A percentile compares a stretch with the other conserved stretches of the same genome.
phyloP scores from a whole-genome alignment of 2,797 vertebrate species.

The Miichthys miiuy region DNA sequence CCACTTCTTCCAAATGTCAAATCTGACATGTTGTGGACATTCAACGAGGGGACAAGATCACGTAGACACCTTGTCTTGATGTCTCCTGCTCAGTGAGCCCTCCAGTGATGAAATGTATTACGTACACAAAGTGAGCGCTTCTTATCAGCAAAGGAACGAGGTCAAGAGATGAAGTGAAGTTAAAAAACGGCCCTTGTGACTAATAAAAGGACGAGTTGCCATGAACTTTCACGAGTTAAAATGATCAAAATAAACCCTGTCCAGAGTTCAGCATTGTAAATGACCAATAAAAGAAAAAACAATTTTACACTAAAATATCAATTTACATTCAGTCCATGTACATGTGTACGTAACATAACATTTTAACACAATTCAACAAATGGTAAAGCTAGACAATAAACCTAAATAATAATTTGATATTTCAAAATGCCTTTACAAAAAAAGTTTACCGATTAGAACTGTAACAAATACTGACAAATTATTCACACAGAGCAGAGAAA shows the following conservation, averaged over 20 bases:
- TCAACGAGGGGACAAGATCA: slow-evolving; percentile 56
- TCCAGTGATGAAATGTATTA: slow-evolving; percentile 11
- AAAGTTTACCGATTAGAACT: neutral
- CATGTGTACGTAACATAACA: neutral
- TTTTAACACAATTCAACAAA: neutral
- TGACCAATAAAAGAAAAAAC: neutral
- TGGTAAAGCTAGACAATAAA: neutral
- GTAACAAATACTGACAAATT: neutral
- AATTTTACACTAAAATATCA: neutral
- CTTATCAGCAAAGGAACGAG: neutral
- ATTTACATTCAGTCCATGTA: neutral
- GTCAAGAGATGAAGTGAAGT: neutral
- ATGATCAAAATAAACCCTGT: neutral
- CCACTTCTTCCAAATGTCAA: slow-evolving; percentile 84
- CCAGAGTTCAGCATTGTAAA: neutral
- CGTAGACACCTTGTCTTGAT: neutral
- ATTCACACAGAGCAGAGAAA: neutral
- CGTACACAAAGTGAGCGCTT: neutral
- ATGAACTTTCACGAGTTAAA: neutral
- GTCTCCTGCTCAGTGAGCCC: slow-evolving; percentile 4
- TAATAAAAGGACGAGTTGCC: neutral
- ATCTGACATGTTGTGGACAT: slow-evolving; percentile 75
- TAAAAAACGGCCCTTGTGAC: neutral
- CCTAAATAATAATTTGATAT: neutral
- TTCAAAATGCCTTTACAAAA: neutral